Base-by-base conservation (phyloP, 2,888 invertebrate genomes). In the Megastigmus dorsalis region DNA sequence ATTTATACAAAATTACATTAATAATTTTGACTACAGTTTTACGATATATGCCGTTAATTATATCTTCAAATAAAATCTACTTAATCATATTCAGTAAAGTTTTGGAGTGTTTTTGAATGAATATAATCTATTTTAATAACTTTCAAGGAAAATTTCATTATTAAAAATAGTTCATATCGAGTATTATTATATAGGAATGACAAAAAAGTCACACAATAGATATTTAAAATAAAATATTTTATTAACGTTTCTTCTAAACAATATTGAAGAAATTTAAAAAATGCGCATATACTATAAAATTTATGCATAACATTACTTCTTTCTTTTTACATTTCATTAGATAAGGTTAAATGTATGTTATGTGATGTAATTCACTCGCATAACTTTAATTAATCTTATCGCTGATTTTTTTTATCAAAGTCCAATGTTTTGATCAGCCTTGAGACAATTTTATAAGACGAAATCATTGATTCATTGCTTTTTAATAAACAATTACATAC, bases 371-470 rank as follows among this genome's bases (percentile, higher is more conserved):
- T 69, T n/a, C n/a, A n/a, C n/a, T n/a, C n/a, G n/a, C n/a, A n/a
- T n/a, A n/a, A n/a, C n/a, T n/a, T n/a, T n/a, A n/a, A 18, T 63
- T 20, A 55, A 71, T 63, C 63, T 63, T 71, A 71, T 57, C 48
- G 10, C 2, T 13, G 13, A 38, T 41, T 36, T 33, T 43, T 63
- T 43, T 71, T 63, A 60, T 60, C 68, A 60, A 69, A 68, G 59
- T 68, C 50, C 48, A 55, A 41, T 41, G 6, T 57, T 48, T 65
- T 50, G 28, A 65, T 62, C 62, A 65, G 38, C 65, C 54, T 71
- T 48, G 38, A 65, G 55, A 65, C 55, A 63, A 60, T 63, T 71
- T 43, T 23, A 43, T 28, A 20, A 43, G 54, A 33, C 15, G 5
- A 4, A 41, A 52, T 60, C 20, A 70, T 45, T 55, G 62, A 54